Evolutionary conservation across 2,797 vertebrate genomes (phyloP).

Genomic region (Enteromius afrohamiltoni): DNA sequence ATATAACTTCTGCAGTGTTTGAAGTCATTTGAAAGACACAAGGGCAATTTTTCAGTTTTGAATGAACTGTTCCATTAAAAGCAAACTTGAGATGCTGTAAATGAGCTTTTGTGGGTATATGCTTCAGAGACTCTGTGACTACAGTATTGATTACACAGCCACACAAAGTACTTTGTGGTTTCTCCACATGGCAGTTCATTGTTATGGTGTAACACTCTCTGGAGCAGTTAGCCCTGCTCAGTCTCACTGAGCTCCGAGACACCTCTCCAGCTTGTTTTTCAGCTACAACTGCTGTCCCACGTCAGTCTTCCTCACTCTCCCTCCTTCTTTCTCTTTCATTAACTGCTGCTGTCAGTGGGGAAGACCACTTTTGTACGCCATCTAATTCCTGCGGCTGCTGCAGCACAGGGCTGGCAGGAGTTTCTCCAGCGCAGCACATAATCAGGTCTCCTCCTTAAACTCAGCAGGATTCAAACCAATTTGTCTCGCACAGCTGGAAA

Average conservation of each 20-base stretch:
- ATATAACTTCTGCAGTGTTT: neutral
- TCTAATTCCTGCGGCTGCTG: constrained; percentile 50
- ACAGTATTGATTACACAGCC: constrained; percentile 58
- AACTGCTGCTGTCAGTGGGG: constrained; percentile 59
- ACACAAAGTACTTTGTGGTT: constrained; percentile 24
- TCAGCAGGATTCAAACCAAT: constrained; percentile 75
- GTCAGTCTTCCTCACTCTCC: constrained; percentile 57
- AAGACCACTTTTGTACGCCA: constrained; percentile 54
- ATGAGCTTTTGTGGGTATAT: constrained; percentile 57
- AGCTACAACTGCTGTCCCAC: constrained; percentile 39
- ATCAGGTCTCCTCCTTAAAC: constrained; percentile 69
- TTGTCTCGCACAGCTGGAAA: constrained; percentile 75
- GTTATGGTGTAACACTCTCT: constrained; percentile 38
- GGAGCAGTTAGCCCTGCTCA: constrained; percentile 37
- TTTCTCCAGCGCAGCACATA: constrained; percentile 54
- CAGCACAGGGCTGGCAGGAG: constrained; percentile 34
- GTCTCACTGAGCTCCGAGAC: constrained; percentile 36
- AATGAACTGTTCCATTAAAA: neutral
- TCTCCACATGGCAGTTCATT: constrained; percentile 34
- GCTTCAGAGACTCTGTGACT: constrained; percentile 65
- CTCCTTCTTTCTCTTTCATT: constrained; percentile 55
- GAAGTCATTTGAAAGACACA: neutral
- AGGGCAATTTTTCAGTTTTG: neutral
- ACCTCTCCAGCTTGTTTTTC: constrained; percentile 48
- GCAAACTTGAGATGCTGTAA: constrained; percentile 27